A percentile compares a stretch with the other conserved stretches of the same genome.
These are phyloP conservation scores for Caenorhabditis elegans DNA, from an alignment of 1,140 invertebrate species.

Conservation along the genomic window DNA sequence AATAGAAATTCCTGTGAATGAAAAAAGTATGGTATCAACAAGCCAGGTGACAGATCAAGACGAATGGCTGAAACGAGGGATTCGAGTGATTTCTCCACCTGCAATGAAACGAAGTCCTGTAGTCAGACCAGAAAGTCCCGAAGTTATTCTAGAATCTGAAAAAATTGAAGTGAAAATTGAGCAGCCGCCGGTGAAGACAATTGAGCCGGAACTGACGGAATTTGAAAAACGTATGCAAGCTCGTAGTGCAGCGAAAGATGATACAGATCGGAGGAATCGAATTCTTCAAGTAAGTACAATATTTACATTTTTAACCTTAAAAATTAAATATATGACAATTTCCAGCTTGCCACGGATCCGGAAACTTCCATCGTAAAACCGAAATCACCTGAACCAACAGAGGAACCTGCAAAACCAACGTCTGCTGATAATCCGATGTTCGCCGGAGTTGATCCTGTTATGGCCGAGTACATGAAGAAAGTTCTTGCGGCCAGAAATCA, in stretches of 20 bases:
- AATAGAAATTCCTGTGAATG: background rate
- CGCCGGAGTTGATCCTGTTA: conserved; percentile 28
- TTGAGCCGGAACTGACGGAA: background rate
- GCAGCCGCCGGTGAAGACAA: background rate
- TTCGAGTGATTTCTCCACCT: background rate
- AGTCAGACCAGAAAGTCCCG: background rate
- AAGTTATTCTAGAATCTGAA: background rate
- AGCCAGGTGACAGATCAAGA: background rate
- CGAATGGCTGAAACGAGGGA: background rate
- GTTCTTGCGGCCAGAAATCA: background rate
- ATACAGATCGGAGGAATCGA: background rate
- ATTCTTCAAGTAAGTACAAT: background rate
- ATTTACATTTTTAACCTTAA: background rate
- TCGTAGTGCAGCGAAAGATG: background rate
- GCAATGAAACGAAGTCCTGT: background rate
- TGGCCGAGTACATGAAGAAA: conserved; percentile 33
- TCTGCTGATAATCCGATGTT: background rate
- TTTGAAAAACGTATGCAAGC: background rate
- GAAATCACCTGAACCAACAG: no score
- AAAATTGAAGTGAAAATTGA: no score
- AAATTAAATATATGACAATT: background rate
- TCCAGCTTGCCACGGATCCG: background rate
- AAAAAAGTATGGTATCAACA: background rate
- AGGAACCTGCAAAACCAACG: background rate
- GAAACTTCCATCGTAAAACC: background rate